Evolutionary conservation across 2,797 vertebrate genomes (phyloP).

Genomic region (Podarcis lilfordi): DNA sequence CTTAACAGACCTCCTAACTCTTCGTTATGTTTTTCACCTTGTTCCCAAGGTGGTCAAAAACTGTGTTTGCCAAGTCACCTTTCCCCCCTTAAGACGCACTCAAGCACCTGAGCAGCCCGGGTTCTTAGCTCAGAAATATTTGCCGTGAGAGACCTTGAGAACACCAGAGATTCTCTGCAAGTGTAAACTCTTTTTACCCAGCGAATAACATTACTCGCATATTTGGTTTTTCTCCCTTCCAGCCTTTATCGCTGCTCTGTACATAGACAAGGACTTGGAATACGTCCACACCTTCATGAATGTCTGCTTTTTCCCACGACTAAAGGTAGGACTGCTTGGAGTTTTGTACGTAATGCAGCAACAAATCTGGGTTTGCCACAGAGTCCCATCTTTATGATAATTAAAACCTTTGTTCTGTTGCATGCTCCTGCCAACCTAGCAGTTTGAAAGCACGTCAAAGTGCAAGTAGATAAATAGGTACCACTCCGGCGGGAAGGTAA

Average conservation of each 20-base stretch:
- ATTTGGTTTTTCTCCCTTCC: conserved; percentile 14
- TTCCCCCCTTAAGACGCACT: background rate
- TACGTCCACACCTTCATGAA: conserved; percentile 99
- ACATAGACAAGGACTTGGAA: conserved; percentile 98
- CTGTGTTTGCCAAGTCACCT: background rate
- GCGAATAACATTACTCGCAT: background rate
- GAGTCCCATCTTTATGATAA: background rate
- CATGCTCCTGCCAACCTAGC: too few relatives aligned
- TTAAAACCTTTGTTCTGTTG: background rate
- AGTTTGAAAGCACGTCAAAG: too few relatives aligned
- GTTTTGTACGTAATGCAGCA: background rate
- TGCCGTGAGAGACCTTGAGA: background rate
- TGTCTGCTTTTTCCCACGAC: conserved; percentile 96
- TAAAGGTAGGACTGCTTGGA: conserved; percentile 86
- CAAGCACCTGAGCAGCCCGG: background rate
- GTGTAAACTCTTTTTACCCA: background rate
- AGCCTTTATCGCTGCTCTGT: conserved; percentile 97
- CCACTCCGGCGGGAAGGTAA: too few relatives aligned
- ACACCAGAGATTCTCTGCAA: background rate
- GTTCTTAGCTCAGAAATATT: background rate
- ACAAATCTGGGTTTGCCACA: background rate
- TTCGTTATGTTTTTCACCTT: background rate
- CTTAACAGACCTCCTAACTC: background rate
- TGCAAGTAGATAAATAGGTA: too few relatives aligned
- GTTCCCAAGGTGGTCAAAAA: background rate